A percentile compares a stretch with the other conserved stretches of the same genome.
Evolutionary conservation across 2,888 invertebrate species (phyloP).

Genomic region (Pollenia labialis): DNA sequence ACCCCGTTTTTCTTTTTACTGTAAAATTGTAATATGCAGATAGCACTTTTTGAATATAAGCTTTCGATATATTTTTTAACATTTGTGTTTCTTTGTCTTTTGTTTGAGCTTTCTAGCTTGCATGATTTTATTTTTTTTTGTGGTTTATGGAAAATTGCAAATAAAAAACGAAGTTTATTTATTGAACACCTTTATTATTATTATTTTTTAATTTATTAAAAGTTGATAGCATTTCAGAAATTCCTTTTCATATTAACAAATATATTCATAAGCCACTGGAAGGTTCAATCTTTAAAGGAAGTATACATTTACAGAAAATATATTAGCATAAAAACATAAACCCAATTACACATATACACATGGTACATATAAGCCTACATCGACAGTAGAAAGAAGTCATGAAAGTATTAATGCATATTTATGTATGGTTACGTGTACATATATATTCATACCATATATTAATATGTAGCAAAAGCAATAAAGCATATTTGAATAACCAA

Average conservation of each 20-base stretch:
- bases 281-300: slow-evolving; percentile 43
- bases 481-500: slow-evolving; percentile 65
- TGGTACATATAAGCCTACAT: neutral
- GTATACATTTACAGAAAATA: slow-evolving; percentile 29
- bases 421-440: neutral
- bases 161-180: no score
- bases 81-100: no score
- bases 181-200: no score
- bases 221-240: neutral
- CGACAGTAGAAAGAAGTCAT: no score
- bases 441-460: neutral
- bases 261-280: neutral
- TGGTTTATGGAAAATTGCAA: no score
- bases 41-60: no score
- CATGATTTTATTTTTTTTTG: no score
- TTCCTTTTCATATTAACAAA: neutral
- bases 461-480: slow-evolving; percentile 39
- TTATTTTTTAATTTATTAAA: neutral
- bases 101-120: no score
- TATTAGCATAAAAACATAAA: neutral
- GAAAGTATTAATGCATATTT: neutral
- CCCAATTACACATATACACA: neutral
- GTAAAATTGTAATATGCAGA: no score
- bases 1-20: no score
- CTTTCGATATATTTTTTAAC: no score